phyloP scores from a whole-genome alignment of 2,113 vertebrate species.

The Isurus oxyrinchus region DNA sequence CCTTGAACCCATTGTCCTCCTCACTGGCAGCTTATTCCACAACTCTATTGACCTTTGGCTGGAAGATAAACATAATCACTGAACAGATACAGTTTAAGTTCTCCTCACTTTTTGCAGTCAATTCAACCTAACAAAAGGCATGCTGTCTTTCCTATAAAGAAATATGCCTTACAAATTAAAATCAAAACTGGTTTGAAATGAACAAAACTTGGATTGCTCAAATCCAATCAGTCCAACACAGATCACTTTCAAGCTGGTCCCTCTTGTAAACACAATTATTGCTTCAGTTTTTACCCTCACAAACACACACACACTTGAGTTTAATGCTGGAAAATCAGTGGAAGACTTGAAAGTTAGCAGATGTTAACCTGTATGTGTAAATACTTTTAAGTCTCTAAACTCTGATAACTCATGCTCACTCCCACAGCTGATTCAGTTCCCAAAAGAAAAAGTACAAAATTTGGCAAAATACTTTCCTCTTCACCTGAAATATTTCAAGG shows the following conservation, averaged over 20 bases:
- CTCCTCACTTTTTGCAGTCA: not conserved
- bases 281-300: not conserved
- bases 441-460: not conserved
- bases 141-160: not conserved
- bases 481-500: too few species aligned
- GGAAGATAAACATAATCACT: not conserved
- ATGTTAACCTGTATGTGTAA: not conserved
- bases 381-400: not conserved
- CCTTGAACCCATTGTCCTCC: not conserved
- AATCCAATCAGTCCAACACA: not conserved
- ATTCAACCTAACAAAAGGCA: not conserved
- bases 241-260: not conserved
- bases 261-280: not conserved
- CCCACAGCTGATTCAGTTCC: conserved; percentile 7
- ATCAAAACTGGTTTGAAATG: not conserved
- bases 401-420: not conserved
- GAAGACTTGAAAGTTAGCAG: conserved; percentile 2
- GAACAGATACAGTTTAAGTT: not conserved
- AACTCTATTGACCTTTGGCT: not conserved
- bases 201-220: not conserved
- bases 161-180: not conserved
- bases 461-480: not conserved
- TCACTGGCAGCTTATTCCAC: not conserved
- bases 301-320: too few species aligned
- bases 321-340: not conserved